These are phyloP conservation scores for Pandion haliaetus DNA, from an alignment of 2,113 vertebrate species.

Conservation along the genomic window DNA sequence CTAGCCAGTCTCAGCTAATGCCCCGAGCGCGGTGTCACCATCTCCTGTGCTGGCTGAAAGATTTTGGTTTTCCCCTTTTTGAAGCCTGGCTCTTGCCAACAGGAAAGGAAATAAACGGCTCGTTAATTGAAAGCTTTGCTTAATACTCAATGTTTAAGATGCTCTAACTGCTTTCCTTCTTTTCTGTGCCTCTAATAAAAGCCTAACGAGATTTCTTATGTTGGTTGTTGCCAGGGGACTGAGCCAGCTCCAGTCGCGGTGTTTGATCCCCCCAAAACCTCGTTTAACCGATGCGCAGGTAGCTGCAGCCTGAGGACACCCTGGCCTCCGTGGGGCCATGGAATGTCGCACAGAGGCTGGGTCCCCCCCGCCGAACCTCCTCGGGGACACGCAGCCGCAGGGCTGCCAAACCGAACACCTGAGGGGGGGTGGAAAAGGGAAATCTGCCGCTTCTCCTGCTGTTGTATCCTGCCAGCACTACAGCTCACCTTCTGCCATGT, in stretches of 20 bases:
- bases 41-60: not conserved
- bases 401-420: not conserved
- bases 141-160: not conserved
- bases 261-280: not conserved
- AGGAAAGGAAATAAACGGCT: not conserved
- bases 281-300: fast-evolving
- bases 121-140: not conserved
- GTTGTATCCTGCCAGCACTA: not conserved
- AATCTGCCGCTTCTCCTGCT: not conserved
- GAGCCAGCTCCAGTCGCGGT: not conserved
- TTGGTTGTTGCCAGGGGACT: not conserved
- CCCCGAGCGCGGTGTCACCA: not conserved
- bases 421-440: not conserved
- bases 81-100: not conserved
- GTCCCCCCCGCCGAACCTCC: not conserved
- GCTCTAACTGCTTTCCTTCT: not conserved
- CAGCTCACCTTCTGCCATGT: not conserved
- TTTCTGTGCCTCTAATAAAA: not conserved
- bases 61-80: not conserved
- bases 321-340: fast-evolving
- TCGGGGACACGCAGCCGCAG: fast-evolving
- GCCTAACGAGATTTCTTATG: not conserved
- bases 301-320: not conserved
- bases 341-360: fast-evolving
- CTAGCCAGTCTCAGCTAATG: not conserved